phyloP scores from a whole-genome alignment of 2,888 invertebrate genomes.

The Sialis lutaria region DNA sequence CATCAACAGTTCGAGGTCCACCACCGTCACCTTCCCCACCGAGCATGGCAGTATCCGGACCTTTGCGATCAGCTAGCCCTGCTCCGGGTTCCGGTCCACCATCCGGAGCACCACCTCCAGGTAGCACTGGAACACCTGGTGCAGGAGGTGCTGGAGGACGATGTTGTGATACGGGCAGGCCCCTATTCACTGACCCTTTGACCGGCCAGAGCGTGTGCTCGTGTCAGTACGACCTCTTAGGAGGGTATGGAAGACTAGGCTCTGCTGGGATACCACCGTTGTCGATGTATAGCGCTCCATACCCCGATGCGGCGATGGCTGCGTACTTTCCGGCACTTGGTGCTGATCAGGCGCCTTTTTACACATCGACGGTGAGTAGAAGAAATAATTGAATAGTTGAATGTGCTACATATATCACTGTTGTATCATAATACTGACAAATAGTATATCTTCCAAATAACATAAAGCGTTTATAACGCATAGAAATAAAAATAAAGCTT shows the following conservation, averaged over 20 bases:
- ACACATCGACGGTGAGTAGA: constrained; percentile 63
- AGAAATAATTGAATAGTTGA: neutral
- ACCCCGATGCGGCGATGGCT: constrained; percentile 69
- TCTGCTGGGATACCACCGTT: constrained; percentile 54
- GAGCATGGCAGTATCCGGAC: constrained; percentile 14
- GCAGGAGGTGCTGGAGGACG: constrained; percentile 38
- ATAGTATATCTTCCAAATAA: neutral
- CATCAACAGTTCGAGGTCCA: constrained; percentile 27
- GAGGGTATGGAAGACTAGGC: constrained; percentile 61
- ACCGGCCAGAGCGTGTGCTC: constrained; percentile 81
- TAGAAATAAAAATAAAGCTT: no score
- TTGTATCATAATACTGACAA: neutral
- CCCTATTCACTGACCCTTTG: constrained; percentile 77
- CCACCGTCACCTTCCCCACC: constrained; percentile 44
- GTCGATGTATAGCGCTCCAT: constrained; percentile 66
- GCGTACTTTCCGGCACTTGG: constrained; percentile 73
- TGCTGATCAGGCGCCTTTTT: constrained; percentile 74
- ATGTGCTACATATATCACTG: neutral
- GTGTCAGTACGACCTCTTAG: constrained; percentile 77
- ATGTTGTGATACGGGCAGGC: constrained; percentile 85
- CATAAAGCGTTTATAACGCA: no score
- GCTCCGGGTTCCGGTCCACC: constrained; percentile 31
- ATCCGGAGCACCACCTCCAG: constrained; percentile 31
- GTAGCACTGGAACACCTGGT: constrained; percentile 31
- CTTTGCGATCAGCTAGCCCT: constrained; percentile 27